Evolutionary conservation across 2,113 vertebrate genomes (phyloP), one percentile per base, ranked within the genome.

Genomic region (Oplegnathus fasciatus): DNA sequence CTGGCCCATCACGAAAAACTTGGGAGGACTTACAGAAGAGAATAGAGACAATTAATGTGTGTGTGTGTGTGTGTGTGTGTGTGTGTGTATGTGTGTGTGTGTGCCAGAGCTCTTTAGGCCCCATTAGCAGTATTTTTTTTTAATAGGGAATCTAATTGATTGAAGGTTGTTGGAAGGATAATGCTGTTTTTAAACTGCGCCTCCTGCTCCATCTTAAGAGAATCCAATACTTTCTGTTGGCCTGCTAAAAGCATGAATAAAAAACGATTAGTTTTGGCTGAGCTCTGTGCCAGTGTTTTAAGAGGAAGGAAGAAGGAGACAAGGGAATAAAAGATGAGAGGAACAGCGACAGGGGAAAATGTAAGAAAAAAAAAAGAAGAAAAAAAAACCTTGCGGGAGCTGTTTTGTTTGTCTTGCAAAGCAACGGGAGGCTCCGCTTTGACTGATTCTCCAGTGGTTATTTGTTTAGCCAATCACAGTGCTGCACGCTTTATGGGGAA

Each of bases 91-190:
- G 58, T 32, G 73, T 83, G 28, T 68, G 73, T 75, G 76, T 65
- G 61, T 77, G 79, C 78, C 78, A 83, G 70, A 83, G 71, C 73
- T 90, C 86, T 91, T 92, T 84, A 88, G 84, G 61, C 75, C 34
- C 86, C 86, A 93, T 93, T 94, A 94, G 84, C 54, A 46, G 77
- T 68, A 40, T 58, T 22, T 74, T 78, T 65, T 84, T 79, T 9
- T 71, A 86, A 89, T 83, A 74, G 80, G 42, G 68, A 90, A 90
- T 88, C 46, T 93, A 93, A 94, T 89, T 88, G 90, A 92, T 84
- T 84, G 91, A 94, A 93, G 92, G 92, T 93, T 91, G 90, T 92
- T 92, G 85, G 85, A 94, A 93, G 93, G 91, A 91, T 88, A 91
- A 85, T 85, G 88, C 84, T 78, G 78, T 90, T 89, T 89, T 91